Evolutionary conservation across 2,113 vertebrate species (phyloP).

Genomic region (Centropristis striata): DNA sequence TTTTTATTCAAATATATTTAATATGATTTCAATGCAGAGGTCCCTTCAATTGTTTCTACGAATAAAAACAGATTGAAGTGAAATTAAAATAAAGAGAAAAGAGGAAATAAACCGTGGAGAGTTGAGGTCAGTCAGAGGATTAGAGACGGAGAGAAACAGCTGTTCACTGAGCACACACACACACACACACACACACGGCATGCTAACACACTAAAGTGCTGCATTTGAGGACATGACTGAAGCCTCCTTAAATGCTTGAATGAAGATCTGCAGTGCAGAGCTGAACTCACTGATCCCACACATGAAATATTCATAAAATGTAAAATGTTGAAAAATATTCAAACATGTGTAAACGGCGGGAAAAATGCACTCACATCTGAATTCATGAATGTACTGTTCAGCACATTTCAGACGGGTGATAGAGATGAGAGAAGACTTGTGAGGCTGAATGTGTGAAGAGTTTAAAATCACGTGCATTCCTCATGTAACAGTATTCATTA

Average conservation of each 20-base stretch:
- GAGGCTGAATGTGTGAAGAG: background rate
- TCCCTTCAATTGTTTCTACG: background rate
- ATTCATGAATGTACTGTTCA: background rate
- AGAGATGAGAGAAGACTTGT: too few relatives aligned
- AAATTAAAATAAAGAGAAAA: conserved; percentile 53
- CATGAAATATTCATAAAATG: conserved; percentile 14
- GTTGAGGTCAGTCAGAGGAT: conserved; percentile 57
- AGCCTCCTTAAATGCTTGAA: conserved; percentile 45
- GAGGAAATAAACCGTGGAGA: conserved; percentile 50
- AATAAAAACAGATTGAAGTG: conserved; percentile 53
- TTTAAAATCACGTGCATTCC: too few relatives aligned
- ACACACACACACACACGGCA: conserved; percentile 5
- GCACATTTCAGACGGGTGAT: background rate
- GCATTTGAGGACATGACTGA: conserved; percentile 52
- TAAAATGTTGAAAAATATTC: conserved; percentile 4
- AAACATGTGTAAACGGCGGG: background rate
- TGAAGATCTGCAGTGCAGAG: background rate
- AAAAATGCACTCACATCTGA: background rate
- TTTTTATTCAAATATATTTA: conserved; percentile 33
- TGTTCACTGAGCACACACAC: conserved; percentile 44
- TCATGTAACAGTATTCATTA: too few relatives aligned
- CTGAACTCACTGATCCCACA: conserved; percentile 23
- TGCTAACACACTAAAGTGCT: conserved; percentile 34
- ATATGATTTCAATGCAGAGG: background rate
- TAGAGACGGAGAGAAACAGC: conserved; percentile 62